Base-by-base conservation (phyloP, 2,888 invertebrate genomes). In the Cosmorhoe ocellata region DNA sequence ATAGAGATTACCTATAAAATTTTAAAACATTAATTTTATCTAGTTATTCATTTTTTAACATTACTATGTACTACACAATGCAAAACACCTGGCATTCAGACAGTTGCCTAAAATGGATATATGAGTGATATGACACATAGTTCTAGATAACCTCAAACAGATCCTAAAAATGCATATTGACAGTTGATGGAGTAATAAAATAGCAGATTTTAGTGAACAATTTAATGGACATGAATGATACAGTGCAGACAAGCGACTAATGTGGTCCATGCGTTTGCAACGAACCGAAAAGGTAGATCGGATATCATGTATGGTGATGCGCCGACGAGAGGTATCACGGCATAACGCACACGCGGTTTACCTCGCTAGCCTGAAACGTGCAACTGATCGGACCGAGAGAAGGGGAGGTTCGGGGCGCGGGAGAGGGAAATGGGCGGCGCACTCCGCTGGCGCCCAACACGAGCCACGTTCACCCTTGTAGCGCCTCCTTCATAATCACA, bases 251-350 rank as follows among this genome's bases (percentile, higher is more conserved):
- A 89, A 89, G 89, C 89, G 71, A 84, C 88, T 89, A 90, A 76
- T 74, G 85, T 88, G 89, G 89, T 81, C 74, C 89, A 89, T 90
- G 89, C 89, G 84, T 82, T 69, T 82, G 88, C 88, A 84, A 90
- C 89, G 89, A 89, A 90, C 89, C 89, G 79, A 82, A 71, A 69
- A 75, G 73, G 79, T 73, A 78, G 84, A 71, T 77, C 80, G 75
- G 80, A 71, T 79, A 81, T 86, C 80, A 82, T 82, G 59, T 59
- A 81, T 83, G 84, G 67, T 75, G 84, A 73, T 77, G 76, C 81
- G 79, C 81, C 77, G 85, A 72, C 84, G 79, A 78, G 68, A 75
- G 74, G 68, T 71, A 59, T 71, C 72, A 70, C 84, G 78, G 78
- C 89, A 88, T 89, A 76, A 74, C 88, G 82, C 86, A 79, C 81